phyloP scores from a whole-genome alignment of 2,888 invertebrate genomes.

The Drosophila peninsularis region DNA sequence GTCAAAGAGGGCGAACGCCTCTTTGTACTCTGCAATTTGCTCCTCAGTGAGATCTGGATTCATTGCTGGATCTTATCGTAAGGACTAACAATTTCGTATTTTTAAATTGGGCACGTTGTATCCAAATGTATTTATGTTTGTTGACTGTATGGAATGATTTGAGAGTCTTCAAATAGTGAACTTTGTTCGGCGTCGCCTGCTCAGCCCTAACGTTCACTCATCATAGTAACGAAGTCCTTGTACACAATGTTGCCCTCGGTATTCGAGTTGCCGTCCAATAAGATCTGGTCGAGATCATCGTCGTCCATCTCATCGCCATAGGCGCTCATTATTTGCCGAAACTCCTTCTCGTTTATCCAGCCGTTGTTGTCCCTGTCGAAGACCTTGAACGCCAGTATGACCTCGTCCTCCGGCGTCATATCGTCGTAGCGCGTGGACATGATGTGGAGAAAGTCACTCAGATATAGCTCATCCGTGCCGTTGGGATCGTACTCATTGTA shows the following conservation, averaged over 20 bases:
- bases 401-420: constrained; percentile 55
- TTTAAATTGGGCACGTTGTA: not conserved
- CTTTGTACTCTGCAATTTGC: constrained; percentile 99
- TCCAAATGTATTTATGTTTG: constrained; percentile 9
- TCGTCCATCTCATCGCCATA: constrained; percentile 57
- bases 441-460: constrained; percentile 59
- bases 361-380: constrained; percentile 54
- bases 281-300: constrained; percentile 61
- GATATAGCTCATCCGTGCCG: constrained; percentile 46
- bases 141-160: constrained; percentile 1
- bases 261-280: constrained; percentile 59
- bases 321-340: constrained; percentile 50
- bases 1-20: constrained; percentile 99
- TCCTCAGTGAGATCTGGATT: constrained; percentile 94
- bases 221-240: constrained; percentile 54
- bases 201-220: constrained; percentile 36
- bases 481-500: constrained; percentile 62
- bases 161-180: not conserved
- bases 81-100: constrained; percentile 12
- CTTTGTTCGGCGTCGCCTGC: constrained; percentile 21
- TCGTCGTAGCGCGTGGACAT: constrained; percentile 54
- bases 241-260: constrained; percentile 66
- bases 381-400: constrained; percentile 58
- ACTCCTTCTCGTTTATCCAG: constrained; percentile 50
- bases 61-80: constrained; percentile 19